phyloP scores from a whole-genome alignment of 2,797 vertebrate genomes.

The Oreortyx pictus region DNA sequence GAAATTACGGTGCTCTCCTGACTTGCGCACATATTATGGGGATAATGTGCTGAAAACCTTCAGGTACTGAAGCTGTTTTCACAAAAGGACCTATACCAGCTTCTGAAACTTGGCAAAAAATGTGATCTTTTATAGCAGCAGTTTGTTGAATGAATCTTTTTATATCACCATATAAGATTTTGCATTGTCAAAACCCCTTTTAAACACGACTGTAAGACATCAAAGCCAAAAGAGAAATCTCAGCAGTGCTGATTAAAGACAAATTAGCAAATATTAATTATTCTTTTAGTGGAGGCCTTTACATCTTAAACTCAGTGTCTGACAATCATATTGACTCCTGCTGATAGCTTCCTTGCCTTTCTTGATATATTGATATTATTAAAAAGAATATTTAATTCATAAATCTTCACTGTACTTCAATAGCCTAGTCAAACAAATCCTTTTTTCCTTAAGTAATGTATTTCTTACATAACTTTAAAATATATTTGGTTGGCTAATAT shows the following conservation, averaged over 20 bases:
- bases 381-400: conserved; percentile 8
- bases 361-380: background rate
- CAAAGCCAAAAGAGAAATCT: background rate
- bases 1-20: background rate
- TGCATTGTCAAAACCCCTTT: background rate
- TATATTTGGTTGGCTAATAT: background rate
- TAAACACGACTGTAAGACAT: background rate
- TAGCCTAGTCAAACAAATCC: background rate
- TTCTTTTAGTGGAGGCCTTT: background rate
- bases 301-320: background rate
- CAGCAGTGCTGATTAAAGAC: background rate
- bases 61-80: background rate
- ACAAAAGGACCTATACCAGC: background rate
- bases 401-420: background rate
- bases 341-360: conserved; percentile 1
- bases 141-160: background rate
- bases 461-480: background rate
- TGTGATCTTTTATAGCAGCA: background rate
- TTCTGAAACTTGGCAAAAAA: conserved; percentile 3
- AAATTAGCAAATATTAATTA: background rate
- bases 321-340: background rate
- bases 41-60: background rate
- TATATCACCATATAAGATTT: background rate
- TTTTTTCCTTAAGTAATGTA: background rate
- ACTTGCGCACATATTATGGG: background rate